Percentiles rank a stretch among this genome's conserved stretches.
phyloP scores from a whole-genome alignment of 2,797 vertebrate species.

The Coranthus polyacanthus region DNA sequence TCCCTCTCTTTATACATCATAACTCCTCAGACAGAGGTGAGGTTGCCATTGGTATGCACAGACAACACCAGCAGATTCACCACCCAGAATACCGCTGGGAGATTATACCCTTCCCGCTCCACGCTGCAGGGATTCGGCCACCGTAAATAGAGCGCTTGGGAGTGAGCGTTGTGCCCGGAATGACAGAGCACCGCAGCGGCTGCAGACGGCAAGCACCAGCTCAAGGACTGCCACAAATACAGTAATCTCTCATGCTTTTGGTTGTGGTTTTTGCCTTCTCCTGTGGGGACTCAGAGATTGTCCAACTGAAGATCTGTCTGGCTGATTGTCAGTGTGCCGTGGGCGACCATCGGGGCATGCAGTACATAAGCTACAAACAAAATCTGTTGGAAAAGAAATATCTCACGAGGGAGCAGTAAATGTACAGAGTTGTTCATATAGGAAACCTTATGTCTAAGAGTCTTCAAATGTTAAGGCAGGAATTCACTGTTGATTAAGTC shows the following conservation, averaged over 20 bases:
- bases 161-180: slow-evolving; percentile 71
- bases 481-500: not conserved
- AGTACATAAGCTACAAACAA: slow-evolving; percentile 52
- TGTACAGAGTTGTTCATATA: too few relatives aligned
- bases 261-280: slow-evolving; percentile 53
- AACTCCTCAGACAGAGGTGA: slow-evolving; percentile 70
- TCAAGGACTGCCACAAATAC: slow-evolving; percentile 73
- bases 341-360: slow-evolving; percentile 40
- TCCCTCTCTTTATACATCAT: slow-evolving; percentile 47
- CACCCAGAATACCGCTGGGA: slow-evolving; percentile 77
- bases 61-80: slow-evolving; percentile 66
- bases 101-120: slow-evolving; percentile 78
- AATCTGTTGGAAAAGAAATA: slow-evolving; percentile 50
- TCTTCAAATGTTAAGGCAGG: slow-evolving; percentile 6
- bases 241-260: slow-evolving; percentile 71
- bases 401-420: slow-evolving; percentile 4
- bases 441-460: slow-evolving; percentile 2
- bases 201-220: slow-evolving; percentile 53
- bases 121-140: slow-evolving; percentile 72
- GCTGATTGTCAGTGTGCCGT: slow-evolving; percentile 57
- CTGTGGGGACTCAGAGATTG: slow-evolving; percentile 44
- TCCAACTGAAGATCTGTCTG: slow-evolving; percentile 57
- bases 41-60: slow-evolving; percentile 80
- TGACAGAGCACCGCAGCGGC: slow-evolving; percentile 64
- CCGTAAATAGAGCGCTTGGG: slow-evolving; percentile 76